Evolutionary conservation across 2,797 vertebrate genomes (phyloP).

Genomic region (Channallabes apus): DNA sequence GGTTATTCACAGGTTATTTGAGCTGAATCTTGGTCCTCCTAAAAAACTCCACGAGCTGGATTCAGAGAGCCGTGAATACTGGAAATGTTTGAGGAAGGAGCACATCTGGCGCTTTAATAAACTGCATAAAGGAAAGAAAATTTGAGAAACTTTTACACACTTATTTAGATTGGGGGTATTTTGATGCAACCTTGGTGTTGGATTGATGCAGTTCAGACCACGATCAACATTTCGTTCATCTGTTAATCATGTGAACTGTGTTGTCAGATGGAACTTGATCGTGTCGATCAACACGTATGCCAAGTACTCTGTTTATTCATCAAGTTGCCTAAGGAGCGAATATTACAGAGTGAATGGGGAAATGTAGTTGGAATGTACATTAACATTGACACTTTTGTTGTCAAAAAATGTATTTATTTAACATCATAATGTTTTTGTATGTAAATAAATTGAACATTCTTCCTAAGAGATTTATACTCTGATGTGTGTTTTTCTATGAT

Average conservation of each 20-base stretch:
- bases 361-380: not conserved
- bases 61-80: conserved; percentile 75
- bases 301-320: not conserved
- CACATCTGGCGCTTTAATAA: conserved; percentile 84
- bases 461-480: not conserved
- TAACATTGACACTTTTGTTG: not conserved
- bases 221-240: not conserved
- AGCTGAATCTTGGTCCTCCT: conserved; percentile 78
- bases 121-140: conserved; percentile 78
- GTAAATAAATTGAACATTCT: conserved; percentile 9
- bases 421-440: not conserved
- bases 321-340: not conserved
- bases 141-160: conserved; percentile 63
- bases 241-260: not conserved
- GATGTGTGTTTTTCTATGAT: not conserved
- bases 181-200: not conserved
- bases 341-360: not conserved
- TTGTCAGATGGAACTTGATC: not conserved
- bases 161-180: not conserved
- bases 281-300: not conserved
- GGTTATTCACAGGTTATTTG: conserved; percentile 79
- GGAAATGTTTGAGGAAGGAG: conserved; percentile 85
- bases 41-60: conserved; percentile 82
- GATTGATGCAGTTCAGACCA: not conserved
- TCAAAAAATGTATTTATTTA: not conserved